Evolutionary conservation across 2,888 invertebrate genomes (phyloP).

Genomic region (Aphelenchoides bicaudatus): DNA sequence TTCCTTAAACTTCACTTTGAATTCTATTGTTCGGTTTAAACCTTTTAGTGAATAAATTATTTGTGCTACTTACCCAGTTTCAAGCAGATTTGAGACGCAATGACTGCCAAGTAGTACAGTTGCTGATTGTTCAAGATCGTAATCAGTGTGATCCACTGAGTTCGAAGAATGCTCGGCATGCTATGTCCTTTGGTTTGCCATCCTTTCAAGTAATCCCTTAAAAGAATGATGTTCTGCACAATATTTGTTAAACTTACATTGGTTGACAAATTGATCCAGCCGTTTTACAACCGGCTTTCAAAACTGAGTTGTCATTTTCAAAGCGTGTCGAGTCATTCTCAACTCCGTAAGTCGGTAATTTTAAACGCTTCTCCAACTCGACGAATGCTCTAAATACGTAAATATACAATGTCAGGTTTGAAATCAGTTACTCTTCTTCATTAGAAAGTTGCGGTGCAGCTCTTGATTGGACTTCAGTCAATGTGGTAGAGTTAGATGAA

Average conservation of each 20-base stretch:
- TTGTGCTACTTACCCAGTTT: no score
- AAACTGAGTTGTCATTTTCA: not conserved
- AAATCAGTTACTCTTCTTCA: not conserved
- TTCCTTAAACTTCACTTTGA: no score
- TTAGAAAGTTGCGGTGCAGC: not conserved
- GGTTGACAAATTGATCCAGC: not conserved
- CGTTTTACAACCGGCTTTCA: not conserved
- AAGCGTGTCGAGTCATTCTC: not conserved
- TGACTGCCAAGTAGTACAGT: no score
- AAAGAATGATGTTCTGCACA: not conserved
- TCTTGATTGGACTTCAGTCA: not conserved
- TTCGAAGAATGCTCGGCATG: no score
- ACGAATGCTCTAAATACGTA: not conserved
- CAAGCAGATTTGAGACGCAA: no score
- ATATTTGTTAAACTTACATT: not conserved
- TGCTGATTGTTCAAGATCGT: no score
- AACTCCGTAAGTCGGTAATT: not conserved
- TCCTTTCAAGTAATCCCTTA: no score
- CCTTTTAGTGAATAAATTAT: no score
- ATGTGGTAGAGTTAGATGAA: no score
- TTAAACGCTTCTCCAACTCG: not conserved
- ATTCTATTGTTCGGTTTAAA: no score
- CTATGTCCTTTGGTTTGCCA: no score
- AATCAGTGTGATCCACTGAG: no score
- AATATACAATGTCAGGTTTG: not conserved